Base-by-base conservation (phyloP, 35 echinoderm and acorn worm genomes). In the Stichopus chloronotus region DNA sequence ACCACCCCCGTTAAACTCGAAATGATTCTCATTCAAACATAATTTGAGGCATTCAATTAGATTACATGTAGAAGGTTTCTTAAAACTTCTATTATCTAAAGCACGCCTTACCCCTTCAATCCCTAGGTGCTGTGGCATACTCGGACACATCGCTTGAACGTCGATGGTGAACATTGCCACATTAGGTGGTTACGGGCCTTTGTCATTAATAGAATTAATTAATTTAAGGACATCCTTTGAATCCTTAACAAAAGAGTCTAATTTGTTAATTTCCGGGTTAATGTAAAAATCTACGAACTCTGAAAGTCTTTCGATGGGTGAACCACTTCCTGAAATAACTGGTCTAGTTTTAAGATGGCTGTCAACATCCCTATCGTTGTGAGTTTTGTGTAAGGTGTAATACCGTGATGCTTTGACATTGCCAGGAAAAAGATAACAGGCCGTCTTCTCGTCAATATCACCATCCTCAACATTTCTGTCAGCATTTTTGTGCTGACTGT, bases 261-360 rank as follows among this genome's bases (percentile, higher is more conserved):
- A 76, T n/a, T 76, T 76, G 17, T 12, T 76, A 17, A 80, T 80
- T 80, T 80, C 78, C 2, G 22, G 78, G 30, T 80, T 80, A 80
- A 9, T 80, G 30, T 80, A 43, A 25, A 80, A 80, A 10, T 80
- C 22, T 4, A 78, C 74, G 19, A 78, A 80, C 30, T 80, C 8
- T 11, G 78, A 80, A 52, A 80, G 78, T 25, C 22, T 82, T 82
- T 25, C 79, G 52, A 82, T 82, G 9, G 79, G 79, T 52, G 25
- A 82, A 52, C 79, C 30, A 43, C 53, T 82, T 82, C 79, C 79
- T 53, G 79, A 82, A 55, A 82, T 82, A 17, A 82, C 79, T 54
- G 25, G 79, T 54, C 79, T 82, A 6, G 79, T 82, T 55, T 82
- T 82, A 52, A 82, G 79, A 54, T 82, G 53, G 13, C 79, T 43